These are phyloP conservation scores for Poeciliopsis turneri DNA, from an alignment of 2,797 vertebrate species.

Conservation along the genomic window DNA sequence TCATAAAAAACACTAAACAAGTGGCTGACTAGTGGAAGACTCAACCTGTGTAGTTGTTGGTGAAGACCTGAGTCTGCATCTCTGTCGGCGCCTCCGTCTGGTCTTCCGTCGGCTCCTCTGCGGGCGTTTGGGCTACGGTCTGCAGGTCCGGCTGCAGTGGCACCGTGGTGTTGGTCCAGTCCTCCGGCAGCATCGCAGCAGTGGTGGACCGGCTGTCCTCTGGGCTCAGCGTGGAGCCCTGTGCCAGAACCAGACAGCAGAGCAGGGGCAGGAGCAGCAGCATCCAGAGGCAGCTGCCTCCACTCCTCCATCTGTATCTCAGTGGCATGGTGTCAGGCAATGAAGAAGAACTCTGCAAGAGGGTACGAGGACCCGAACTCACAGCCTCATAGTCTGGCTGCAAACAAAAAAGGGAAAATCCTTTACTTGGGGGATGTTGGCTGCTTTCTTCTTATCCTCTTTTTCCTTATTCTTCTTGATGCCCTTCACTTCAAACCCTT, in stretches of 20 bases:
- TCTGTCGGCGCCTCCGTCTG: slow-evolving; percentile 14
- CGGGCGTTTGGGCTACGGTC: slow-evolving; percentile 51
- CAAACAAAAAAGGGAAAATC: slow-evolving; percentile 4
- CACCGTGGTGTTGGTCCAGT: slow-evolving; percentile 24
- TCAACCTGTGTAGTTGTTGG: slow-evolving; percentile 74
- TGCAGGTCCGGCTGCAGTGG: slow-evolving; percentile 68
- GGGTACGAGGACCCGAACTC: slow-evolving; percentile 20
- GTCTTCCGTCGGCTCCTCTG: slow-evolving; percentile 17
- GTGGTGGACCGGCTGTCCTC: slow-evolving; percentile 14
- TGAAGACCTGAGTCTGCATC: slow-evolving; percentile 41
- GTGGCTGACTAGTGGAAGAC: background rate
- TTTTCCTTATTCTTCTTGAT: background rate
- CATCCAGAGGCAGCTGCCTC: slow-evolving; percentile 35
- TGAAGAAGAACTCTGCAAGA: slow-evolving; percentile 12
- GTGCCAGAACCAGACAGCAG: slow-evolving; percentile 32
- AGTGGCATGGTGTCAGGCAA: slow-evolving; percentile 45
- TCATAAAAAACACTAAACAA: background rate
- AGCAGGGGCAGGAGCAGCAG: slow-evolving; percentile 49
- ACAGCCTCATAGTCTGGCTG: slow-evolving; percentile 39
- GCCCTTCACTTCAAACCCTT: slow-evolving; percentile 37
- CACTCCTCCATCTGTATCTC: slow-evolving; percentile 10
- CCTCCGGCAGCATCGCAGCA: slow-evolving; percentile 8
- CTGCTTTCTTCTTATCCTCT: background rate
- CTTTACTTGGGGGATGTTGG: slow-evolving; percentile 38
- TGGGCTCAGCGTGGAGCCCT: slow-evolving; percentile 37